Evolutionary conservation across 1,140 invertebrate genomes (phyloP).

Genomic region (Daktulosphaira vitifoliae): DNA sequence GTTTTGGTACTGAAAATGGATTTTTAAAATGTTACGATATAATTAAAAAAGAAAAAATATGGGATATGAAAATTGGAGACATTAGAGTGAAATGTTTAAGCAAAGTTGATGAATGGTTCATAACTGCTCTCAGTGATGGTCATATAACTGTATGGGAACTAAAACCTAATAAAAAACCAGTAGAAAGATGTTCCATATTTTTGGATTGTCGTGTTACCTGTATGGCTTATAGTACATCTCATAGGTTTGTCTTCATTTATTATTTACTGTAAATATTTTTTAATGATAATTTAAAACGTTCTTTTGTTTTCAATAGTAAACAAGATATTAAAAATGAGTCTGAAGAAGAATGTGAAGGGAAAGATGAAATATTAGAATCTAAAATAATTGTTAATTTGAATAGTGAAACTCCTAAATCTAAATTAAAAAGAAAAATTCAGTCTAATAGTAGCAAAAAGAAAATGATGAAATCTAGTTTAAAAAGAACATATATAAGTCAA

Average conservation of each 20-base stretch:
- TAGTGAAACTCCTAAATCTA: background rate
- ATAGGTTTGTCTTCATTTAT: background rate
- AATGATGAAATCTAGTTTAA: background rate
- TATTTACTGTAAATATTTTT: too few relatives aligned
- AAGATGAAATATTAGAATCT: background rate
- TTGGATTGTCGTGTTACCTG: slow-evolving; percentile 36
- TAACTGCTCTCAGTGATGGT: slow-evolving; percentile 34
- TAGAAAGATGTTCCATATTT: slow-evolving; percentile 24
- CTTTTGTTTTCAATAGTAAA: background rate
- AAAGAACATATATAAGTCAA: slow-evolving; percentile 1
- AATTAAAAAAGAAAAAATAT: slow-evolving; percentile 6
- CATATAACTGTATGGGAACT: slow-evolving; percentile 26
- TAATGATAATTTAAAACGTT: too few relatives aligned
- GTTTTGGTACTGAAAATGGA: slow-evolving; percentile 35
- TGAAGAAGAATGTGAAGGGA: slow-evolving; percentile 3
- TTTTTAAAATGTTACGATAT: slow-evolving; percentile 22
- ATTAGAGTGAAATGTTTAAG: slow-evolving; percentile 34
- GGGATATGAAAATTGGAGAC: slow-evolving; percentile 32
- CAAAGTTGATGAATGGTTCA: slow-evolving; percentile 21
- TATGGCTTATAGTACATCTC: slow-evolving; percentile 13
- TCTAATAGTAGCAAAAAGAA: background rate
- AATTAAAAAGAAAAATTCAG: background rate
- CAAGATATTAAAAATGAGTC: slow-evolving; percentile 11
- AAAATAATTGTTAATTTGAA: background rate
- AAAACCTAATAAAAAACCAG: slow-evolving; percentile 4